Percentiles rank a stretch among this genome's conserved stretches.
phyloP scores from a whole-genome alignment of 2,888 invertebrate species.

The Marronus borbonicus region DNA sequence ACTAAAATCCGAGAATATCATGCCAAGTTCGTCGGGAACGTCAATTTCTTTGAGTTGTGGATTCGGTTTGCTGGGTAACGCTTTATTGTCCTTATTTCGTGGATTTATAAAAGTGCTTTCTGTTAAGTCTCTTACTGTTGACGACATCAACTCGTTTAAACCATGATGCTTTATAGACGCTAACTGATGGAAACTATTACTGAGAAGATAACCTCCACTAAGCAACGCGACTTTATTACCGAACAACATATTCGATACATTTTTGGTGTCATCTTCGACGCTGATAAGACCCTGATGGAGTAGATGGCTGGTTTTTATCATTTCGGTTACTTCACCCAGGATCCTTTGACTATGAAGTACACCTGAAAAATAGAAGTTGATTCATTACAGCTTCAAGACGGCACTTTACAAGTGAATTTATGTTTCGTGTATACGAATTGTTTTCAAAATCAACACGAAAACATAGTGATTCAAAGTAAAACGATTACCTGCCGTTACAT shows the following conservation, averaged over 20 bases:
- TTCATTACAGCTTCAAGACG: too few relatives aligned
- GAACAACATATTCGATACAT: conserved; percentile 84
- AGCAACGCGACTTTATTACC: conserved; percentile 95
- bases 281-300: conserved; percentile 89
- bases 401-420: too few relatives aligned
- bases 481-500: conserved; percentile 79
- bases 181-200: conserved; percentile 89
- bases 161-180: conserved; percentile 84
- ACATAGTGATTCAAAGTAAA: background rate
- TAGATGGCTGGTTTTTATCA: conserved; percentile 92
- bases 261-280: conserved; percentile 74
- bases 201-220: conserved; percentile 90
- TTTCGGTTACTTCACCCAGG: conserved; percentile 94
- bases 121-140: conserved; percentile 88
- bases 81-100: conserved; percentile 86
- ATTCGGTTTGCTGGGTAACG: conserved; percentile 76
- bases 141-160: conserved; percentile 89
- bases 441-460: background rate
- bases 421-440: background rate
- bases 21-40: conserved; percentile 57
- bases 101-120: conserved; percentile 91
- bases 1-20: conserved; percentile 60
- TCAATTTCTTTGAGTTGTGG: conserved; percentile 52
- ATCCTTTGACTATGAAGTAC: conserved; percentile 89
- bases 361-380: conserved; percentile 68